Evolutionary conservation across 2,888 invertebrate species (phyloP).

Genomic region (Galerucella nymphaeae): DNA sequence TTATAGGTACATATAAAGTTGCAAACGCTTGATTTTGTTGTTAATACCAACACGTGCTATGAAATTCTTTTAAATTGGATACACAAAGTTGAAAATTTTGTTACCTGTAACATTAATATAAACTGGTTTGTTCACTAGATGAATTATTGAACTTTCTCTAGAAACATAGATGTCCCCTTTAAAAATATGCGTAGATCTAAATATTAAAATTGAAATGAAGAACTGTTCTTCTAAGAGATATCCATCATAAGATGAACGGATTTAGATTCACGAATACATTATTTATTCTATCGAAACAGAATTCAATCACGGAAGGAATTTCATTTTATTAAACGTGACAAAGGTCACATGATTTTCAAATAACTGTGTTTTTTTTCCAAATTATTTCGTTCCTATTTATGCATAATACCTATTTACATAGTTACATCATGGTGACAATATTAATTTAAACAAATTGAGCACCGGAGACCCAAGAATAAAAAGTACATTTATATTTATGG

Average conservation of each 20-base stretch:
- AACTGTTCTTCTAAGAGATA: background rate
- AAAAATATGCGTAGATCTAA: background rate
- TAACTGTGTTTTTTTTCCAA: background rate
- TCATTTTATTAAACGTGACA: too few species aligned
- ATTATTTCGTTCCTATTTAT: background rate
- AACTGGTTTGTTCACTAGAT: background rate
- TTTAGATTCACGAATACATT: background rate
- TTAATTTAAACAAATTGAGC: background rate
- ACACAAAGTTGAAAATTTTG: too few species aligned
- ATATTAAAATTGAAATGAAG: background rate
- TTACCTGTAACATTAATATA: too few species aligned
- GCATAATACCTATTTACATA: background rate
- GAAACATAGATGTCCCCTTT: background rate
- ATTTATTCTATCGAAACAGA: too few species aligned
- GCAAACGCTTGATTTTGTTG: too few species aligned
- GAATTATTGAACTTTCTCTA: slow-evolving; percentile 1
- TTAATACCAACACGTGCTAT: too few species aligned
- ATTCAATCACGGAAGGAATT: too few species aligned
- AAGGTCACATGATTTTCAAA: too few species aligned
- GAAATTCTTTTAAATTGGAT: too few species aligned
- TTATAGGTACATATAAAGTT: too few species aligned
- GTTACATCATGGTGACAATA: background rate
- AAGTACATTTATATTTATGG: slow-evolving; percentile 7
- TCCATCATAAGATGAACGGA: background rate
- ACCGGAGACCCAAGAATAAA: slow-evolving; percentile 4